These are phyloP conservation scores for Oreochromis tanganicae DNA, from an alignment of 2,113 vertebrate genomes.

Conservation along the genomic window DNA sequence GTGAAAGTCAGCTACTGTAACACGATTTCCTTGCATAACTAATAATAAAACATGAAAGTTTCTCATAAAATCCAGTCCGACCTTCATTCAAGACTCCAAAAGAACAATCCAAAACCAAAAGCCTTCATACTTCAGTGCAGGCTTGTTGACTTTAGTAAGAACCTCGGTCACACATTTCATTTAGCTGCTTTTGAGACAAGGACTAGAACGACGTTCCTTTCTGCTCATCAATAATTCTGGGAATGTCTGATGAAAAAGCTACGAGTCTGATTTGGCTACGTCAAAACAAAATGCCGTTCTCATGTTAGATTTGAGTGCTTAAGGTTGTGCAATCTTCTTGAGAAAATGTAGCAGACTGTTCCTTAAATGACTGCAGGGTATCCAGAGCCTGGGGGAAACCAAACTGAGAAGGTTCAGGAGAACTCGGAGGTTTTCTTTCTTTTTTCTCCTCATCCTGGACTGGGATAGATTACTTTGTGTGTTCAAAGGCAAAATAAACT, in stretches of 20 bases:
- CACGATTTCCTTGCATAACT: not conserved
- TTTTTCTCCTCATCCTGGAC: not conserved
- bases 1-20: not conserved
- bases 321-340: not conserved
- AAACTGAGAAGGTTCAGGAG: not conserved
- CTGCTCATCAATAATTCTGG: not conserved
- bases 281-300: not conserved
- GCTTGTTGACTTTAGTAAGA: not conserved
- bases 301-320: not conserved
- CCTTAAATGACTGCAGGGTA: accelerated
- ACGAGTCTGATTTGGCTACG: not conserved
- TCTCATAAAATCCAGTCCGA: not conserved
- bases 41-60: not conserved
- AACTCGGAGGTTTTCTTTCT: accelerated
- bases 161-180: not conserved
- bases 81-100: not conserved
- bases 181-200: not conserved
- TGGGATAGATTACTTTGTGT: accelerated
- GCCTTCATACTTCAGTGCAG: not conserved
- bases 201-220: not conserved
- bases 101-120: not conserved
- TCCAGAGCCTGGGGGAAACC: accelerated
- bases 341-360: not conserved
- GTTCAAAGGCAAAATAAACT: not conserved
- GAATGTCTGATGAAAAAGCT: not conserved